These are phyloP conservation scores for Corythornis madagascariensis DNA, from an alignment of 2,113 vertebrate species.

Conservation along the genomic window DNA sequence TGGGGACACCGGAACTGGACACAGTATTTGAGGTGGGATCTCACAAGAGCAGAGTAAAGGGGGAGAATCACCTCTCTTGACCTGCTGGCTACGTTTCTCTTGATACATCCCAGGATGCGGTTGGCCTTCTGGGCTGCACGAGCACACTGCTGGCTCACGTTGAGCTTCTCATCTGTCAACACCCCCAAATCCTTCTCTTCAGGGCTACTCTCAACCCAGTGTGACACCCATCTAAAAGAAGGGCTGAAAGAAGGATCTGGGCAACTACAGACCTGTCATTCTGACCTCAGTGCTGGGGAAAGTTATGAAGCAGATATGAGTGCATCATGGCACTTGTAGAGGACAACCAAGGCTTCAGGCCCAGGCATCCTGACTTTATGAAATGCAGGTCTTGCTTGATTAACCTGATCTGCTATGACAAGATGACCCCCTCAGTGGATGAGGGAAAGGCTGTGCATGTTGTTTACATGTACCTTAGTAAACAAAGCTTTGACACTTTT, in stretches of 20 bases:
- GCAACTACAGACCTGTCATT: not conserved
- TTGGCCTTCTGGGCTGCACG: too few relatives aligned
- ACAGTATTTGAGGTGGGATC: too few relatives aligned
- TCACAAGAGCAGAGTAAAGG: too few relatives aligned
- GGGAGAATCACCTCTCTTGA: too few relatives aligned
- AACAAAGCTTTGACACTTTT: not conserved
- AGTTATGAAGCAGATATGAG: not conserved
- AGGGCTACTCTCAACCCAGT: too few relatives aligned
- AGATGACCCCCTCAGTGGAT: not conserved
- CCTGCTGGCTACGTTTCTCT: too few relatives aligned
- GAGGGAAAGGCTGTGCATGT: not conserved
- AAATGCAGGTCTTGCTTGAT: not conserved
- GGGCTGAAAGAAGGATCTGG: not conserved
- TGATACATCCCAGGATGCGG: too few relatives aligned
- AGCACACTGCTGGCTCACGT: too few relatives aligned
- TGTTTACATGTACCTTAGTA: not conserved
- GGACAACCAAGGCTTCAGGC: not conserved
- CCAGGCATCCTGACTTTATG: not conserved
- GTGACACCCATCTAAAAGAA: not conserved
- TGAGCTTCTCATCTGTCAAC: too few relatives aligned
- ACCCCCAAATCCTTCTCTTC: too few relatives aligned
- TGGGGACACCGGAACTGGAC: too few relatives aligned
- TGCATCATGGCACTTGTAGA: not conserved
- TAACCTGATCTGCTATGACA: not conserved
- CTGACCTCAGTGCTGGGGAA: not conserved